phyloP scores from a whole-genome alignment of 1,140 invertebrate genomes.

The Bicyclus anynana region DNA sequence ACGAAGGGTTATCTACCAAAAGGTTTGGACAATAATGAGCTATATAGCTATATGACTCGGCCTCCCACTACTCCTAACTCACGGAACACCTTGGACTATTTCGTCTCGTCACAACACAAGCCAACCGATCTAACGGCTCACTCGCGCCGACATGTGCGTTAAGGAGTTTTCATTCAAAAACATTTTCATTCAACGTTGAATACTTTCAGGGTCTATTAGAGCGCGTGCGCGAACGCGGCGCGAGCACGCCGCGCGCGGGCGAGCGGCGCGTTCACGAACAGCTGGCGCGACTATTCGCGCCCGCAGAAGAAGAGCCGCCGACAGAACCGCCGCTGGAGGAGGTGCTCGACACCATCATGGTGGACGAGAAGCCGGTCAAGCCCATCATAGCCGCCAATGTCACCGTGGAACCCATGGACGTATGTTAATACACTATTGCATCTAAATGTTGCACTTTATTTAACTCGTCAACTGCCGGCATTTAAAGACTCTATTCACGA shows the following conservation, averaged over 20 bases:
- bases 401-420: slow-evolving; percentile 57
- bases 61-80: too few species aligned
- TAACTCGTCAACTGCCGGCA: too few species aligned
- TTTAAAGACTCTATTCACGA: too few species aligned
- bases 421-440: slow-evolving; percentile 4
- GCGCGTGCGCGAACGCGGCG: slow-evolving; percentile 68
- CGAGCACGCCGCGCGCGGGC: slow-evolving; percentile 59
- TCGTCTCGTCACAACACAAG: too few species aligned
- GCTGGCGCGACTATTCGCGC: slow-evolving; percentile 65
- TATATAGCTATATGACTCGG: too few species aligned
- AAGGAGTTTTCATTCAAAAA: background rate
- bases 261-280: slow-evolving; percentile 72
- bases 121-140: too few species aligned
- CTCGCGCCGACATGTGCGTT: too few species aligned
- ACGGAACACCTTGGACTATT: too few species aligned
- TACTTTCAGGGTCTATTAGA: slow-evolving; percentile 60
- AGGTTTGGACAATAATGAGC: too few species aligned
- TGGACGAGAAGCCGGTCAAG: slow-evolving; percentile 22
- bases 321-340: slow-evolving; percentile 16
- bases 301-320: slow-evolving; percentile 40
- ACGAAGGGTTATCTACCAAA: too few species aligned
- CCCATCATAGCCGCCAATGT: slow-evolving; percentile 34
- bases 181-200: background rate
- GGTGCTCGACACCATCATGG: slow-evolving; percentile 19
- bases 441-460: background rate